Evolutionary conservation across 2,888 invertebrate genomes (phyloP).

Genomic region (Clostera curtula): DNA sequence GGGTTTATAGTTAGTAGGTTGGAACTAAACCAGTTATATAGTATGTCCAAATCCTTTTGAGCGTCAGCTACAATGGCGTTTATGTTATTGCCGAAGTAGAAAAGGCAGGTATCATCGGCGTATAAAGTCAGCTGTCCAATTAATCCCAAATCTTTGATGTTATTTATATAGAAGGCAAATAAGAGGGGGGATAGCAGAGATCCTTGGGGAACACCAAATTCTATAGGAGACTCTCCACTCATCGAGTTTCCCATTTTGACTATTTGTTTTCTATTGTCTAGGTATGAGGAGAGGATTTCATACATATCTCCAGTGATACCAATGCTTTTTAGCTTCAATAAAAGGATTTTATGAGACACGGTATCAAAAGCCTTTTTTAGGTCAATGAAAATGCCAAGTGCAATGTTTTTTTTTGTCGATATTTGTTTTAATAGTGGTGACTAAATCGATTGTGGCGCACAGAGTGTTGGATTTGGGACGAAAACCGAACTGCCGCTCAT

Average conservation of each 20-base stretch:
- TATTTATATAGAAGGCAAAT: no score
- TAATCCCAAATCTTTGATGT: no score
- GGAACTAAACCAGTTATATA: no score
- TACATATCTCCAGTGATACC: slow-evolving; percentile 2
- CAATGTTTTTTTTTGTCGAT: slow-evolving; percentile 7
- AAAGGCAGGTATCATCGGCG: no score
- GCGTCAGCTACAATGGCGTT: no score
- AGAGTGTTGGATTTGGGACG: slow-evolving; percentile 8
- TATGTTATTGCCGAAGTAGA: no score
- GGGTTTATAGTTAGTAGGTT: no score
- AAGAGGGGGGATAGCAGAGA: background rate
- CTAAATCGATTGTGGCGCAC: slow-evolving; percentile 7
- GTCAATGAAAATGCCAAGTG: slow-evolving; percentile 9
- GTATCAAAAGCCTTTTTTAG: slow-evolving; percentile 8
- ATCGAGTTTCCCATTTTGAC: slow-evolving; percentile 1
- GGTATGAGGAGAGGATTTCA: slow-evolving; percentile 5
- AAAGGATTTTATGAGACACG: slow-evolving; percentile 3
- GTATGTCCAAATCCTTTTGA: no score
- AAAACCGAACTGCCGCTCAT: slow-evolving; percentile 8
- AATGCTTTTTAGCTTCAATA: slow-evolving; percentile 3
- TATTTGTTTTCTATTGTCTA: slow-evolving; percentile 4
- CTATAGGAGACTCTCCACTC: background rate
- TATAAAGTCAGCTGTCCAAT: no score
- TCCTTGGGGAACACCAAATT: background rate
- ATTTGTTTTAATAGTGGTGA: slow-evolving; percentile 5